Percentiles rank a stretch among this genome's conserved stretches.
Evolutionary conservation across 2,797 vertebrate genomes (phyloP).

Genomic region (Mus minutoides): DNA sequence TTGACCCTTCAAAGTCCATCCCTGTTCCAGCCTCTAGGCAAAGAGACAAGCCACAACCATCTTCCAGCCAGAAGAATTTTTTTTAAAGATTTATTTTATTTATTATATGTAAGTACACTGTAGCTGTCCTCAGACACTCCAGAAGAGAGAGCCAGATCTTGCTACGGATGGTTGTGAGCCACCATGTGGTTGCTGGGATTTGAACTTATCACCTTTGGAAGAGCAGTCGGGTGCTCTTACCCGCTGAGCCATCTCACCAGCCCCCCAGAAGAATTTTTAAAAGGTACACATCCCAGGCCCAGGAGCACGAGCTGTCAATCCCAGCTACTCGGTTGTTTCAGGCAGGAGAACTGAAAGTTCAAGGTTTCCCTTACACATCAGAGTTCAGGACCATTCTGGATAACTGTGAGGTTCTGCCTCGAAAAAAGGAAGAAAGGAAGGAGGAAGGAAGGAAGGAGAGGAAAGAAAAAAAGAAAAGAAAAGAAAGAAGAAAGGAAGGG

Average conservation of each 20-base stretch:
- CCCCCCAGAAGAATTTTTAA: not conserved
- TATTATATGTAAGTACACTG: too few relatives aligned
- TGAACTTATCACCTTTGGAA: too few relatives aligned
- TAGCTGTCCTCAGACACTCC: too few relatives aligned
- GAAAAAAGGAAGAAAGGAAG: not conserved
- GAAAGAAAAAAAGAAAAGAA: too few relatives aligned
- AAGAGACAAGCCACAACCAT: not conserved
- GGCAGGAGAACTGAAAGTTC: not conserved
- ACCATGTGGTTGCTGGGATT: too few relatives aligned
- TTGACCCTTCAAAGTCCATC: not conserved
- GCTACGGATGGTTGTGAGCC: too few relatives aligned
- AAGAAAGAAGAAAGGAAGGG: too few relatives aligned
- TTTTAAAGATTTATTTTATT: too few relatives aligned
- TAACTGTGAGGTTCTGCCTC: not conserved
- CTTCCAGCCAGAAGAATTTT: not conserved
- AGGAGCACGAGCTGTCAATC: not conserved
- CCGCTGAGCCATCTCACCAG: too few relatives aligned
- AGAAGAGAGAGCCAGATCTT: too few relatives aligned
- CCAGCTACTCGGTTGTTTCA: not conserved
- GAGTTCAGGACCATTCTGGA: not conserved
- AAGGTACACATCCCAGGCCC: not conserved
- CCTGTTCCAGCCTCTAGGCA: not conserved
- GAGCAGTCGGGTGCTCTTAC: too few relatives aligned
- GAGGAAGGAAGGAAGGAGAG: too few relatives aligned
- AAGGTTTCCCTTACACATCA: not conserved